These are phyloP conservation scores for Agrochola macilenta DNA, from an alignment of 2,888 invertebrate species.

Conservation along the genomic window DNA sequence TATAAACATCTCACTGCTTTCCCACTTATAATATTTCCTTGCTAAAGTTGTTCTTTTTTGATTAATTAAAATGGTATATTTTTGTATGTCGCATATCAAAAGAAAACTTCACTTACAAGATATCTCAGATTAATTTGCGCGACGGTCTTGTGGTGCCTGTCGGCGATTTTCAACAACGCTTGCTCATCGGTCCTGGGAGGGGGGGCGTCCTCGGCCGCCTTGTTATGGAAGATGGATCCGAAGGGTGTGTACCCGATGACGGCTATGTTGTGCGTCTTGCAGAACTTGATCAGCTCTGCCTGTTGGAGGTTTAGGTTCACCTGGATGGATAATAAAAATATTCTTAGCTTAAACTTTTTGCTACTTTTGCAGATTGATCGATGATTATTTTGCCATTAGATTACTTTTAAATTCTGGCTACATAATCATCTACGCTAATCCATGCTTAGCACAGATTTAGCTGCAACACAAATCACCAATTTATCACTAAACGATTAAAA, in stretches of 20 bases:
- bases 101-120: slow-evolving; percentile 87
- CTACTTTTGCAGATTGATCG: not conserved
- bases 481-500: not conserved
- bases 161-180: slow-evolving; percentile 88
- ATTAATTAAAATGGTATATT: not conserved
- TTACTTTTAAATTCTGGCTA: too few relatives aligned
- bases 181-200: slow-evolving; percentile 89
- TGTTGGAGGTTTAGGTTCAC: slow-evolving; percentile 93
- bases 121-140: slow-evolving; percentile 92
- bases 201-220: slow-evolving; percentile 87
- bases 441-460: not conserved
- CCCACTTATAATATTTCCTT: not conserved
- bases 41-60: not conserved
- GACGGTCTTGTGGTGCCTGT: slow-evolving; percentile 92
- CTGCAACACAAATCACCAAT: not conserved
- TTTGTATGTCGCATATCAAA: not conserved
- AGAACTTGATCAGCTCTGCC: slow-evolving; percentile 92
- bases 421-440: too few relatives aligned
- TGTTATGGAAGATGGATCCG: slow-evolving; percentile 87
- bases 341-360: not conserved
- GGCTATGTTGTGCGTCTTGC: slow-evolving; percentile 91
- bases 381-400: not conserved
- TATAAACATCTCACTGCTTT: not conserved
- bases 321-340: slow-evolving; percentile 65
- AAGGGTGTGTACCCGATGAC: slow-evolving; percentile 94